Percentiles rank a stretch among this genome's conserved stretches.
These are phyloP conservation scores for Chrysolophus pictus DNA, from an alignment of 2,797 vertebrate genomes.

Conservation along the genomic window DNA sequence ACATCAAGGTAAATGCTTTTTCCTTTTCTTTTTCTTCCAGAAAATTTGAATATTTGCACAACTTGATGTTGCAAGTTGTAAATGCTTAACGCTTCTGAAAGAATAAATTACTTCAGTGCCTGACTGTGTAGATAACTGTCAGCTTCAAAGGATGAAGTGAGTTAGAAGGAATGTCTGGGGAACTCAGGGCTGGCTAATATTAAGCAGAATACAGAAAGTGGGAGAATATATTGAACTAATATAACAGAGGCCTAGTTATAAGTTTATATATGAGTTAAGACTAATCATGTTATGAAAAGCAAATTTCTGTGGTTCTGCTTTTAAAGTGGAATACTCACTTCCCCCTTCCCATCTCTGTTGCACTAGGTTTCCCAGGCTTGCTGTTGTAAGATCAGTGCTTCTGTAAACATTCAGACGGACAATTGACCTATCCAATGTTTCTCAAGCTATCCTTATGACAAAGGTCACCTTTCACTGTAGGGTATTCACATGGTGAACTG, in stretches of 20 bases:
- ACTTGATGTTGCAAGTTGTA: conserved; percentile 55
- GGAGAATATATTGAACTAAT: background rate
- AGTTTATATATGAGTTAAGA: background rate
- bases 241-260: background rate
- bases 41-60: conserved; percentile 56
- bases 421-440: background rate
- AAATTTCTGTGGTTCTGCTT: conserved; percentile 33
- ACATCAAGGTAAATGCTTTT: conserved; percentile 49
- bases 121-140: conserved; percentile 52
- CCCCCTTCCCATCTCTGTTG: background rate
- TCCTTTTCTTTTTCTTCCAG: conserved; percentile 44
- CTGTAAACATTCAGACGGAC: background rate
- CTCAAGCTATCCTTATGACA: background rate
- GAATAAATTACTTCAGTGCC: conserved; percentile 42
- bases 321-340: conserved; percentile 45
- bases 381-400: background rate
- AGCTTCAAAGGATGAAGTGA: conserved; percentile 54
- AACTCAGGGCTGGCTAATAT: background rate
- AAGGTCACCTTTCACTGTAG: background rate
- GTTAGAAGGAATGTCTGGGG: conserved; percentile 40
- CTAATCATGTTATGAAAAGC: background rate
- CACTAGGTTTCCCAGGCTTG: background rate
- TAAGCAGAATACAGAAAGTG: background rate
- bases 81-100: conserved; percentile 54
- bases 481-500: background rate